Conservation (phyloP, 2,113 vertebrate species). For the Anser cygnoides region DNA sequence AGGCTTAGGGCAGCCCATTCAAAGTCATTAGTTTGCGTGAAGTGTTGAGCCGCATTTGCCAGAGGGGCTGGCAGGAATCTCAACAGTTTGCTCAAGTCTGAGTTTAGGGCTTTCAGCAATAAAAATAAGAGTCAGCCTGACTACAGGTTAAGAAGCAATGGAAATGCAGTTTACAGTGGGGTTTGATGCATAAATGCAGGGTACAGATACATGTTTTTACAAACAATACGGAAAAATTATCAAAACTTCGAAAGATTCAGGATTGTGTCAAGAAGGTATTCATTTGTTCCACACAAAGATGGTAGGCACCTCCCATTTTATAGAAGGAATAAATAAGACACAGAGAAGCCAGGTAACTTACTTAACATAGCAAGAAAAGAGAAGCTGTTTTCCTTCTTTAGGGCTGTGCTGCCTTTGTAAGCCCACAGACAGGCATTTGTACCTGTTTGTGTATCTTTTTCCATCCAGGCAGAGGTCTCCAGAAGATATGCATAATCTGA, state of each 20-base stretch:
- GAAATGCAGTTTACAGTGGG: not conserved
- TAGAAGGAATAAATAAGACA: not conserved
- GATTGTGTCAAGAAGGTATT: not conserved
- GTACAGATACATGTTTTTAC: not conserved
- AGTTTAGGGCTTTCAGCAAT: not conserved
- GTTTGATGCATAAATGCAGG: not conserved
- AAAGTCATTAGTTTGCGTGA: not conserved
- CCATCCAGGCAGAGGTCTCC: not conserved
- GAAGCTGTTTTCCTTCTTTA: not conserved
- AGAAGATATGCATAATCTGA: not conserved
- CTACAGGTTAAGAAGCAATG: not conserved
- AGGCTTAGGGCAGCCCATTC: not conserved
- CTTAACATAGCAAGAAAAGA: not conserved
- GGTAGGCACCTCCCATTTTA: not conserved
- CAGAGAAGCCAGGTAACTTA: not conserved
- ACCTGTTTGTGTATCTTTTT: not conserved
- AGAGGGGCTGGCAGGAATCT: not conserved
- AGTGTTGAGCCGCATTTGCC: not conserved
- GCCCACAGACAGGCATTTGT: not conserved
- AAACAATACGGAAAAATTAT: not conserved
- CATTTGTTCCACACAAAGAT: not conserved
- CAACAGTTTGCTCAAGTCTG: not conserved
- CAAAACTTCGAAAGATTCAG: not conserved
- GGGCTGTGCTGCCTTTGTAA: accelerated
- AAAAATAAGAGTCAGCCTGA: not conserved